A percentile compares a stretch with the other conserved stretches of the same genome.
These are phyloP conservation scores for Enchytraeus crypticus DNA, from an alignment of 2,888 invertebrate species.

Conservation along the genomic window DNA sequence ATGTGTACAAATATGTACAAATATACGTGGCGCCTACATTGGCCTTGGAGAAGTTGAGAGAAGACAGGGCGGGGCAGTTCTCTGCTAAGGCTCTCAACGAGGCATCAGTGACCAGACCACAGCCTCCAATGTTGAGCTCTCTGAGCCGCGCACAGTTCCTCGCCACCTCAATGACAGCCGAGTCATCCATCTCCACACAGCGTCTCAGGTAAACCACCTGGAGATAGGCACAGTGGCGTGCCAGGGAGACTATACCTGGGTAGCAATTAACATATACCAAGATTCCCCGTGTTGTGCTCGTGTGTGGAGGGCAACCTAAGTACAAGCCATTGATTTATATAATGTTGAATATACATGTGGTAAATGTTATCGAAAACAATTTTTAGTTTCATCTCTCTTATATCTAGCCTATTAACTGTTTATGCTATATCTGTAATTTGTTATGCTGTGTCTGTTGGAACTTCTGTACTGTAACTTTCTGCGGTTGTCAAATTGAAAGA, in stretches of 20 bases:
- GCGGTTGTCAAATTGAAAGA: too few species aligned
- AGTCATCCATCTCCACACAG: conserved; percentile 40
- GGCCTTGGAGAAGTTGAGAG: conserved; percentile 37
- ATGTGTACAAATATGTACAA: too few species aligned
- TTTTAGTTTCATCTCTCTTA: too few species aligned
- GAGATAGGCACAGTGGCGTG: conserved; percentile 33
- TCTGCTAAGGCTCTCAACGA: conserved; percentile 34
- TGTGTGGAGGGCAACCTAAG: too few species aligned
- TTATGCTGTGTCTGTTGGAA: too few species aligned
- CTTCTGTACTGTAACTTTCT: too few species aligned
- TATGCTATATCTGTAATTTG: too few species aligned
- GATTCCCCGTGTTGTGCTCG: too few species aligned
- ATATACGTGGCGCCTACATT: conserved; percentile 11
- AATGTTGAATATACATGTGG: too few species aligned
- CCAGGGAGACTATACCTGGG: conserved; percentile 35
- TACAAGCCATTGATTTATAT: too few species aligned
- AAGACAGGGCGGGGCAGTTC: conserved; percentile 32
- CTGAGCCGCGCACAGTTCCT: conserved; percentile 35
- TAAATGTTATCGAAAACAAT: too few species aligned
- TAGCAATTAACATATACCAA: background rate
- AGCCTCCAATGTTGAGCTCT: conserved; percentile 41
- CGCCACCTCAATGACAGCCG: conserved; percentile 35
- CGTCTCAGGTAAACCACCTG: conserved; percentile 39
- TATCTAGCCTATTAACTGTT: too few species aligned
- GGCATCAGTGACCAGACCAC: conserved; percentile 35